Conservation (phyloP, 2,888 invertebrate genomes). For the Laothoe populi region DNA sequence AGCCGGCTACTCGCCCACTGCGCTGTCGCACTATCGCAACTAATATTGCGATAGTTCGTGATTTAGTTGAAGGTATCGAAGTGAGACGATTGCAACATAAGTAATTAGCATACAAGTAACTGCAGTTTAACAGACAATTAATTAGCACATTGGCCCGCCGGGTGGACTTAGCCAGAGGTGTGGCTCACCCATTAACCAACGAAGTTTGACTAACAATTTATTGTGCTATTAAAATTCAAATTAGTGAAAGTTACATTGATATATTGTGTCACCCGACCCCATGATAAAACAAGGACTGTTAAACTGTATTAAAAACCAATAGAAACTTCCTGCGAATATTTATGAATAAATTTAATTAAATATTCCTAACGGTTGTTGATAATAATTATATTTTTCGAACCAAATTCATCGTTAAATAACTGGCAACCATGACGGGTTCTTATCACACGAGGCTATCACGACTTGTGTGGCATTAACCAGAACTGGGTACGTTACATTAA, state of each 20-base stretch:
- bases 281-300: constrained; percentile 5
- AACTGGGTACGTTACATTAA: constrained; percentile 22
- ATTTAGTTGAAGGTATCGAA: constrained; percentile 36
- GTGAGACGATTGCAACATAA: constrained; percentile 42
- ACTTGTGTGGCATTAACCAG: constrained; percentile 28
- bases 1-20: no score
- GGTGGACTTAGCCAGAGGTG: constrained; percentile 57
- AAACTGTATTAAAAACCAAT: constrained; percentile 9
- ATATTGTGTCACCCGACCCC: constrained; percentile 35
- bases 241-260: constrained; percentile 57
- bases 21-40: no score
- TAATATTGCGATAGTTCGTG: constrained; percentile 30
- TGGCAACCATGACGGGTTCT: constrained; percentile 35
- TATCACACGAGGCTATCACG: constrained; percentile 45
- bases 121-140: constrained; percentile 60
- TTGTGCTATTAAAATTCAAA: constrained; percentile 63
- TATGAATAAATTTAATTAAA: constrained; percentile 28
- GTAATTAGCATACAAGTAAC: constrained; percentile 56
- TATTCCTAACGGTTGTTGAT: constrained; percentile 27
- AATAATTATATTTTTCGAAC: constrained; percentile 28
- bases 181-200: constrained; percentile 52
- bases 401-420: constrained; percentile 37
- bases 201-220: constrained; percentile 52
- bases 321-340: constrained; percentile 14
- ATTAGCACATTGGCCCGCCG: constrained; percentile 55